Conservation (phyloP, 2,797 vertebrate genomes). For the Glossophaga mutica region DNA sequence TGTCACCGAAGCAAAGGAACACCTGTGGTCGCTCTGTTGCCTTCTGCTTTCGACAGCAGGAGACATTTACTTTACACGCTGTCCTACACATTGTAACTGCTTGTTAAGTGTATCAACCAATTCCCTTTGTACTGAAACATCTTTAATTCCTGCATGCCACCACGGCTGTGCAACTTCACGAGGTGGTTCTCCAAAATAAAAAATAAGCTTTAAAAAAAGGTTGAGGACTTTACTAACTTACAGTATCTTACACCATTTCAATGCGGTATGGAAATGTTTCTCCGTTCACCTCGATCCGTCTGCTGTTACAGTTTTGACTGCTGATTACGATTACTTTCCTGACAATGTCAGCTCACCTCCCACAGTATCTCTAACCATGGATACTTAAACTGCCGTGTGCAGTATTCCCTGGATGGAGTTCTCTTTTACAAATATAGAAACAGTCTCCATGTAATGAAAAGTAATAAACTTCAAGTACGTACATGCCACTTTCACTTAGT, state of each 20-base stretch:
- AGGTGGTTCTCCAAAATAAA: neutral
- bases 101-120: neutral
- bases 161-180: neutral
- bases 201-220: neutral
- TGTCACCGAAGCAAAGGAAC: neutral
- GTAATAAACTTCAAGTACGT: neutral
- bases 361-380: neutral
- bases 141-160: neutral
- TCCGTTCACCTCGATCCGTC: neutral
- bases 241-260: neutral
- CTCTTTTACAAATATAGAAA: neutral
- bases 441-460: neutral
- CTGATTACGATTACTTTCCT: neutral
- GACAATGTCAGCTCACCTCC: neutral
- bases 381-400: neutral
- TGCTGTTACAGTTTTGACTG: neutral
- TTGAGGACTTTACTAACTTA: neutral
- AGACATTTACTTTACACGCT: neutral
- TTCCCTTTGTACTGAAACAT: neutral
- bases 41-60: neutral
- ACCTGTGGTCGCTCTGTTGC: neutral
- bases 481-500: neutral
- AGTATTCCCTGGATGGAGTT: neutral
- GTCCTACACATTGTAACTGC: accelerated
- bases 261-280: neutral